These are phyloP conservation scores for Nomada lathburiana DNA, from an alignment of 2,888 invertebrate species.

Conservation along the genomic window DNA sequence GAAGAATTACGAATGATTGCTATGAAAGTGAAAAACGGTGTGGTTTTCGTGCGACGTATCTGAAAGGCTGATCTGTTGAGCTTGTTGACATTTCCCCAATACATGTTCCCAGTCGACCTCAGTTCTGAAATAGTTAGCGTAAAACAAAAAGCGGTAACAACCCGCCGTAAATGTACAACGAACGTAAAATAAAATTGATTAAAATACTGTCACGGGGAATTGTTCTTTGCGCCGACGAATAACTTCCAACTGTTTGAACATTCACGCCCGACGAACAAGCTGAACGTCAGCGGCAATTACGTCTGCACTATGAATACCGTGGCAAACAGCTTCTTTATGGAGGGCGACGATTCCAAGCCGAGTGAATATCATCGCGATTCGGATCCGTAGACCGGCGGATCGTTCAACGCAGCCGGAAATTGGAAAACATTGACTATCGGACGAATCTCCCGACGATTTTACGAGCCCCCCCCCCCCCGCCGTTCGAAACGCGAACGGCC, in stretches of 20 bases:
- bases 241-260: not conserved
- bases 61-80: no score
- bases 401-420: conserved; percentile 70
- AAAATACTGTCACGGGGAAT: no score
- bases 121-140: no score
- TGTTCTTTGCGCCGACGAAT: no score
- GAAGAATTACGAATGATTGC: no score
- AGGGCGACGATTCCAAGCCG: conserved; percentile 36
- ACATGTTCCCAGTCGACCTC: no score
- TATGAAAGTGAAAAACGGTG: no score
- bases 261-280: not conserved
- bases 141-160: no score
- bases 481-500: conserved; percentile 23
- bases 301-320: conserved; percentile 7
- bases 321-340: conserved; percentile 56
- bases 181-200: no score
- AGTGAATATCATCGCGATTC: conserved; percentile 60
- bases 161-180: no score
- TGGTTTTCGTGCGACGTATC: no score
- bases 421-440: conserved; percentile 74
- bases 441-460: conserved; percentile 69
- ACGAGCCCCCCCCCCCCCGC: conserved; percentile 58
- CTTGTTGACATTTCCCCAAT: no score
- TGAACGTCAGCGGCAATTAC: conserved; percentile 9
- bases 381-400: conserved; percentile 38